Base-by-base conservation (phyloP, 2,113 vertebrate genomes). In the Chlorocebus sabaeus region DNA sequence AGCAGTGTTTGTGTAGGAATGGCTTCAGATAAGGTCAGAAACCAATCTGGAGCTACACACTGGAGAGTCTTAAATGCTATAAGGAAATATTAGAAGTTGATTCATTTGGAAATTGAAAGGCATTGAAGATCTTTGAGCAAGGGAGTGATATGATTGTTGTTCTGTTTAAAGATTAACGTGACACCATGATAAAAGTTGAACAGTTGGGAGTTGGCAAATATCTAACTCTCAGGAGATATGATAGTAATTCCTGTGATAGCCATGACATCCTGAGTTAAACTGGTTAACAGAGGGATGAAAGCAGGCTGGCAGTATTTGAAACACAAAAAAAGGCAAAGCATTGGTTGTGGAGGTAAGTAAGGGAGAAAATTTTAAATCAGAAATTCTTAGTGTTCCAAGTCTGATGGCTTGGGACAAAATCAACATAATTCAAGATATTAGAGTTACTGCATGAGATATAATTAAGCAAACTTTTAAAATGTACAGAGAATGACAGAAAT, bases 101-200 rank as follows among this genome's bases (percentile, higher is more conserved):
- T 89, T 67, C 68, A 64, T 95, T 95, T 95, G 55, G 86, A 89
- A 92, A 75, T n/a, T 86, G 22, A 30, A 89, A 96, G 22, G 2
- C 73, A 35, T 7, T 40, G 48, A 89, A 89, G 30, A 70, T 43
- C 45, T 43, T 50, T 92, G 75, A 96, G 38, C 4, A 43, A 55
- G 1, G 43, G 43, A 59, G 52, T 81, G 20, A 55, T 55, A 35
- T 23, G 45, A 79, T 12, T 80, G 32, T 4, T 76, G 43, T 35
- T 90, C 4, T 50, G 22, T 59, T 45, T 64, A 48, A 90, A 96
- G 57, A 86, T 89, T 91, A 95, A 86, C 67, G 40, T 82, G 79
- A 45, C 73, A 75, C 2, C 6, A 43, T 30, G 30, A 90, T 70
- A 79, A 23, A 85, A 82, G 57, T 18, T 80, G 6, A 25, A 55